Base-by-base conservation (phyloP, 2,888 invertebrate species). In the Perdita meconis region DNA sequence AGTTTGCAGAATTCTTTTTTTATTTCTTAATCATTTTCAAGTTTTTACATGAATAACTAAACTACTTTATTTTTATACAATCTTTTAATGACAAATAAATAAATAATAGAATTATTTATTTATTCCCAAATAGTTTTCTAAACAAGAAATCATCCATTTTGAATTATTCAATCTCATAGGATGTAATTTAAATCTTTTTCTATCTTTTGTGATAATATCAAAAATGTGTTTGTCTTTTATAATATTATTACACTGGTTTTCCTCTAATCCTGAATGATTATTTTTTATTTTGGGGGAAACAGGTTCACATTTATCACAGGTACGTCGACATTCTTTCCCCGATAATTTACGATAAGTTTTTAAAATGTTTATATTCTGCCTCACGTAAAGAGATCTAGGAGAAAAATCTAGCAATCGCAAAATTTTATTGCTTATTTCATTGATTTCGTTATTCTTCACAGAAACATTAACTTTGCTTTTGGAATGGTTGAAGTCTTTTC, bases 141-240 rank as follows among this genome's bases (percentile, higher is more conserved):
- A 85, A 77, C 89, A 91, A 5, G 81, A 86, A 2, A 90, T 55
- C 36, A 89, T 89, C 77, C 83, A 83, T 1, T 84, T 65, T 3
- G 90, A 71, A 65, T 89, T 83, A 19, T 85, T 80, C 26, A 91
- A 63, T 65, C 84, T 85, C 86, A 88, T 85, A 1, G 90, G 88
- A 42, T 85, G 79, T n/a, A 90, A 51, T 70, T 87, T 85, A 57
- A 88, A 82, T 82, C 79, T 76, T 2, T 81, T 86, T 77, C 86
- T 79, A 24, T 89, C 86, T 55, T 87, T 87, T 5, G 90, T 90
- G 44, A 89, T 78, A 55, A 90, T 83, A 69, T 87, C 83, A 66
- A 89, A 90, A 55, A 83, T 61, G 26, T 82, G 66, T 53, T 90
- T 85, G 22, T 56, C 75, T 3, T 68, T 63, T 61, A 71, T 59